Base-by-base conservation (phyloP, 1,140 invertebrate species). In the Drosophila seguyi region DNA sequence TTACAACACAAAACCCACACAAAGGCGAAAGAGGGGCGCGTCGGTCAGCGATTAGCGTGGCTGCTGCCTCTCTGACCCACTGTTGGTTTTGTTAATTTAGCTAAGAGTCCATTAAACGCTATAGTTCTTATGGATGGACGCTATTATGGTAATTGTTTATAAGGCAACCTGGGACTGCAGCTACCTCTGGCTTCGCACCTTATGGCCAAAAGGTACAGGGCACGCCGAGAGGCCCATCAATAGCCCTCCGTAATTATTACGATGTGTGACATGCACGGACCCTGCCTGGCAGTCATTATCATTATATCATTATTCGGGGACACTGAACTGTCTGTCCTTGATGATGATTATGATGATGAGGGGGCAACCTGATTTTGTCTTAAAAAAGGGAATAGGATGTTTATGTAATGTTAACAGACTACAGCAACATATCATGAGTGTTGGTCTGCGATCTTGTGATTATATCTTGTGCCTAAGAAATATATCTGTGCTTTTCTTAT, bases 71-170 rank as follows among this genome's bases (percentile, higher is more conserved):
- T 34, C 42, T 63, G 44, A 42, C 61, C 59, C 55, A 38, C 66
- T 87, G 83, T 84, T 45, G 59, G 63, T 66, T 87, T 77, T 85
- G 81, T 90, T 90, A 90, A 90, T 90, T 90, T 85, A 90, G 81
- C 85, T 90, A 76, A 90, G 81, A 90, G 85, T 90, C 74, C 86
- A 90, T 90, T 90, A 79, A 90, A 79, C 78, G 79, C 61, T 90
- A 75, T 69, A 74, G 71, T 81, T 90, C 81, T 79, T 90, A 81
- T 79, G 68, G 74, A 50, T 31, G 75, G 73, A 50, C 39, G 53
- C 81, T 81, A 90, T 85, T 90, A 90, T 71, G 25, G 75, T 90
- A 90, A 90, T 90, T 85, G 86, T 84, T 75, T 73, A 50, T 61
- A 85, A 69, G 78, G 45, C 63, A 62, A 55, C 8, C 34, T 8